phyloP scores from a whole-genome alignment of 1,140 invertebrate genomes.

The Drusus annulatus region DNA sequence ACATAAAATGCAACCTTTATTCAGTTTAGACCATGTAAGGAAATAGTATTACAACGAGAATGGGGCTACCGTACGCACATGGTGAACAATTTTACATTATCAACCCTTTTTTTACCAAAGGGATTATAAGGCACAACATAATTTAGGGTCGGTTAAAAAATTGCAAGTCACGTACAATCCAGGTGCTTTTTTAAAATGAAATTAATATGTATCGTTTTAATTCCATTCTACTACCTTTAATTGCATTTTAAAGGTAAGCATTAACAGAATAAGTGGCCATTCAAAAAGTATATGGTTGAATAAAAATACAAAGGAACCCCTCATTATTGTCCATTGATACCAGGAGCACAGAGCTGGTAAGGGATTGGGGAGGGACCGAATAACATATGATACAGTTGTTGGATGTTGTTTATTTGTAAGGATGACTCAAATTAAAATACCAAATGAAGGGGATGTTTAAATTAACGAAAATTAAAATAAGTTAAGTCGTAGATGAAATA shows the following conservation, averaged over 20 bases:
- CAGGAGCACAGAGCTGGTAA: not conserved
- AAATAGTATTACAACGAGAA: no score
- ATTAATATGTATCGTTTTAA: conserved; percentile 33
- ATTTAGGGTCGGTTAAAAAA: not conserved
- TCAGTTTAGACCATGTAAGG: no score
- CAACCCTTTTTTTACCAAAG: no score
- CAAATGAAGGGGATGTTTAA: not conserved
- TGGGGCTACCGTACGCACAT: no score
- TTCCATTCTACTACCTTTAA: conserved; percentile 27
- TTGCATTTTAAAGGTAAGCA: conserved; percentile 42
- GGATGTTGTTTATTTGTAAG: conserved; percentile 30
- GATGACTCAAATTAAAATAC: conserved; percentile 32
- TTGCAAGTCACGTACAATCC: conserved; percentile 29
- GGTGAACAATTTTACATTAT: no score
- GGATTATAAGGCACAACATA: not conserved
- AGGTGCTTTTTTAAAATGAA: not conserved
- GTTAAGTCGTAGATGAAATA: not conserved
- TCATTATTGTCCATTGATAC: conserved; percentile 15
- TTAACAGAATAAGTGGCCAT: conserved; percentile 35
- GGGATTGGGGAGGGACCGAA: not conserved
- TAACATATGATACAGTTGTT: conserved; percentile 36
- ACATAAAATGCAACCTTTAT: no score
- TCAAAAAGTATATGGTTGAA: conserved; percentile 34
- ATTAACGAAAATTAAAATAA: conserved; percentile 30
- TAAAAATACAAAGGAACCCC: conserved; percentile 26